phyloP scores from a whole-genome alignment of 2,113 vertebrate genomes.

The Phaethon lepturus region DNA sequence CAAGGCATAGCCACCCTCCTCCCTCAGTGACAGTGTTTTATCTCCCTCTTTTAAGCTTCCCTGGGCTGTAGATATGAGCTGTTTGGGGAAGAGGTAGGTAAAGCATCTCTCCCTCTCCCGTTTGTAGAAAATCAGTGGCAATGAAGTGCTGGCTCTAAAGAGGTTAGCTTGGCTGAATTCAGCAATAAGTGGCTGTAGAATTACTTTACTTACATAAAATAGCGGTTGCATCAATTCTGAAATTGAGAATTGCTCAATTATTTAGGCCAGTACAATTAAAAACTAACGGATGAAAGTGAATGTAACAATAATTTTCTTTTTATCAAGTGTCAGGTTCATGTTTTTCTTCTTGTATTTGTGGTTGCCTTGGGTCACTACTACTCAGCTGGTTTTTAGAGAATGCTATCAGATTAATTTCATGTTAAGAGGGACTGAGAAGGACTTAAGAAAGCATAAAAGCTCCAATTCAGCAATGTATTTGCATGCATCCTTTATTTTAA shows the following conservation, averaged over 20 bases:
- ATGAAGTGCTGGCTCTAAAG: not conserved
- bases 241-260: not conserved
- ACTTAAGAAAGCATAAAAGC: not conserved
- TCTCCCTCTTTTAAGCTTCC: not conserved
- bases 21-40: not conserved
- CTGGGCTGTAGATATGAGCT: fast-evolving
- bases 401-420: not conserved
- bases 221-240: not conserved
- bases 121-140: not conserved
- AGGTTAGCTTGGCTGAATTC: not conserved
- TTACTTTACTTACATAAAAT: not conserved
- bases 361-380: not conserved
- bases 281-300: not conserved
- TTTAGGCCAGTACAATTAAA: not conserved
- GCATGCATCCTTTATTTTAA: not conserved
- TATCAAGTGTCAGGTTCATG: not conserved
- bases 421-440: not conserved
- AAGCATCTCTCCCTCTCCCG: not conserved
- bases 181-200: not conserved
- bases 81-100: not conserved
- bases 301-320: not conserved
- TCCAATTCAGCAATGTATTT: not conserved
- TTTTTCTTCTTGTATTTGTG: not conserved
- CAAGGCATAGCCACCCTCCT: not conserved
- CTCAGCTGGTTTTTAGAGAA: not conserved